Base-by-base conservation (phyloP, 2,113 vertebrate species). In the Peromyscus polionotus region DNA sequence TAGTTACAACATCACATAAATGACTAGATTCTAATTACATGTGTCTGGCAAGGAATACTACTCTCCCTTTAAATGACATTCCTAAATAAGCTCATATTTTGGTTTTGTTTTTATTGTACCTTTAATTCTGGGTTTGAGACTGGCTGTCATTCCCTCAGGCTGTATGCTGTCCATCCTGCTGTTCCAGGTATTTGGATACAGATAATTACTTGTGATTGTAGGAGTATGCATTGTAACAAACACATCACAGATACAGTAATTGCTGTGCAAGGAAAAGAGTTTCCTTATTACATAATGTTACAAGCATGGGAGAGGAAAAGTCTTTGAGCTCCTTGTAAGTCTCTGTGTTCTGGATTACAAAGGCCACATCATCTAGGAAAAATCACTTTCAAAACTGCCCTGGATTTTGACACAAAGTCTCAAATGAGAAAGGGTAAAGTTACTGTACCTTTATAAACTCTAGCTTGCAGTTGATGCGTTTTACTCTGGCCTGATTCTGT, bases 1-100 rank as follows among this genome's bases (percentile, higher is more conserved):
- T 81, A 91, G 59, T 90, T 96, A 90, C 22, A 77, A 3, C 19
- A 72, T 94, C 61, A 93, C 24, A 81, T 86, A 88, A 93, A 83
- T 2, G 12, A 72, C 17, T 92, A 48, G 28, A 77, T 73, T 89
- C 72, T 96, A 89, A 88, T 95, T 94, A 68, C 39, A 73, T 3
- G 26, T 57, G 2, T 1, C 54, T 88, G 26, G 28, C 61, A 86
- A 94, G 26, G 95, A 95, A 59, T 65, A 85, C 31, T 22, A 54
- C 57, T 79, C 65, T 94, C 45, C 51, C 45, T 93, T 90, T 91
- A 88, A 94, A 87, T 65, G 20, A 12, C 51, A 80, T 7, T 10
- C 8, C 36, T n/a, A 95, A 93, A 91, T 75, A 94, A 95, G 10
- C 22, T n/a, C 42, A 20, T 51, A 83, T 96, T 81, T 91, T 73